phyloP scores from a whole-genome alignment of 2,113 vertebrate genomes.

The Gallinago undulata region DNA sequence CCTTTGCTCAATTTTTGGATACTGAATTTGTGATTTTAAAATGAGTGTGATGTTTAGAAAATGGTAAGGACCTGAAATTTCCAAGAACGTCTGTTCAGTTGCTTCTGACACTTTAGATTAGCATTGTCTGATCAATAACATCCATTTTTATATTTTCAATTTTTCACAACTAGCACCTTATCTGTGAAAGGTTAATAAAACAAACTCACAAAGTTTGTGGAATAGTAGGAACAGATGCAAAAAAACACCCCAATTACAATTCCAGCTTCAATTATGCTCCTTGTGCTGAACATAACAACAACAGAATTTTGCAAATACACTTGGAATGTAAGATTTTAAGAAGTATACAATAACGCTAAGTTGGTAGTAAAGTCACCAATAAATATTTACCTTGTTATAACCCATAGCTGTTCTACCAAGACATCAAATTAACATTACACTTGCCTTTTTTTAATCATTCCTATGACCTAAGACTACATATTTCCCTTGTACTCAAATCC shows the following conservation, averaged over 20 bases:
- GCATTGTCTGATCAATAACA: not conserved
- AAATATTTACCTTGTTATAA: not conserved
- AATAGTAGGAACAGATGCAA: not conserved
- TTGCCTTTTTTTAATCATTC: not conserved
- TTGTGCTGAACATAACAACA: not conserved
- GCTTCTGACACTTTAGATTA: not conserved
- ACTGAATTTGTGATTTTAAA: not conserved
- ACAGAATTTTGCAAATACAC: not conserved
- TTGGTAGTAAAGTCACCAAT: not conserved
- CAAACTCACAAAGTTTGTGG: not conserved
- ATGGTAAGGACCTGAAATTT: not conserved
- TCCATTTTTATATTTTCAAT: not conserved
- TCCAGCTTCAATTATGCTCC: not conserved
- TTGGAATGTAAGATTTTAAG: not conserved
- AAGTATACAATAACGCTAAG: not conserved
- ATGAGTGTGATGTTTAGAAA: not conserved
- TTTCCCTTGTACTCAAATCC: not conserved
- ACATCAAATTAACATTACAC: not conserved
- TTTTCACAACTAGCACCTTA: not conserved
- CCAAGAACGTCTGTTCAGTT: not conserved
- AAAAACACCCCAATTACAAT: not conserved
- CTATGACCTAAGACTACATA: not conserved
- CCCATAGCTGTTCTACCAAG: not conserved
- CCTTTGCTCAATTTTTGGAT: not conserved
- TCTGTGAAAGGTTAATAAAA: not conserved